Percentiles rank a stretch among this genome's conserved stretches.
Conservation (phyloP, 1,140 invertebrate species). For the Rhopalosiphum padi region DNA sequence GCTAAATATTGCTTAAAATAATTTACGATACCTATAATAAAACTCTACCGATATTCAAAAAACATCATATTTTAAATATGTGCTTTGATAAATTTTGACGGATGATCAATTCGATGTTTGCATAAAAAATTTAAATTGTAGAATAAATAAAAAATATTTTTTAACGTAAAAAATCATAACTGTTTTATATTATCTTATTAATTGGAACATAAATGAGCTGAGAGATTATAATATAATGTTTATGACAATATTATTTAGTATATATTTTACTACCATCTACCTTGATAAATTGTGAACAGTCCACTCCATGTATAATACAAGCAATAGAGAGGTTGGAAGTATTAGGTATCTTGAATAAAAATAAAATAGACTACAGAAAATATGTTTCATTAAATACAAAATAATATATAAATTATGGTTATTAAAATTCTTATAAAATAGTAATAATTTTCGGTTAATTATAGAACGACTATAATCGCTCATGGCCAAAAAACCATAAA, state of each 20-base stretch:
- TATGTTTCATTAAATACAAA: neutral
- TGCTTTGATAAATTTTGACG: neutral
- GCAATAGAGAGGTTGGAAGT: neutral
- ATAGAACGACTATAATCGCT: neutral
- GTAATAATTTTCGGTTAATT: neutral
- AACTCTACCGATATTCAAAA: neutral
- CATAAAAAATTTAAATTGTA: neutral
- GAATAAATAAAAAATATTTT: neutral
- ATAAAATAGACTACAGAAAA: neutral
- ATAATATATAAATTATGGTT: neutral
- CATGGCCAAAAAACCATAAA: neutral
- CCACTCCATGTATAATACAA: neutral
- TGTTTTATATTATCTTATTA: neutral
- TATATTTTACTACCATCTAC: neutral
- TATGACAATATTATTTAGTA: neutral
- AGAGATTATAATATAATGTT: neutral
- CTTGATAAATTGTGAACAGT: neutral
- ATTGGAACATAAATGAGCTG: neutral
- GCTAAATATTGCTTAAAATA: neutral
- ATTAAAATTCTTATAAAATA: neutral
- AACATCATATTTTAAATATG: neutral
- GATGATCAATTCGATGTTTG: neutral
- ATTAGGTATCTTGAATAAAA: neutral
- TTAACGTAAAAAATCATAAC: neutral
- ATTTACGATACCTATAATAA: neutral